Base-by-base conservation (phyloP, 2,113 vertebrate genomes). In the Sebastes fasciatus region DNA sequence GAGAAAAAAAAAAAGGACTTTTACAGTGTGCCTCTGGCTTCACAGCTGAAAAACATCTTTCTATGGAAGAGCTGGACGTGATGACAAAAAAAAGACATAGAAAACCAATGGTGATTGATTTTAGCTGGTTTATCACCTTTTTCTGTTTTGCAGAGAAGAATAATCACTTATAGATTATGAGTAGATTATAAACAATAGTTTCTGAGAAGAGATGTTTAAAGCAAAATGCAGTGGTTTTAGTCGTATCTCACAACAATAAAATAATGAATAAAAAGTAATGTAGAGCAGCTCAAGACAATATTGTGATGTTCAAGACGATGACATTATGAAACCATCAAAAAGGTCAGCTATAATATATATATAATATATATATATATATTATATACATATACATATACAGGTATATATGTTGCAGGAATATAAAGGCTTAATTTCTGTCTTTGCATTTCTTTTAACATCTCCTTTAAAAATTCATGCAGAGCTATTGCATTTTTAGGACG, bases 371-470 rank as follows among this genome's bases (percentile, higher is more conserved):
- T 26, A 26, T 26, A 26, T 26, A 26, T 26, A 26, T 26, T 26
- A 26, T 26, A 26, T 26, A 26, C 26, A 26, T 26, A 26, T 26
- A 26, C 26, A 26, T 26, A 26, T 26, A 26, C 26, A 26, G 26
- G 26, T 63, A 1, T 23, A 45, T 63, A 42, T 52, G 46, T 58
- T 58, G 9, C n/a, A 26, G 43, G 46, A 67, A 68, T 21, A 77
- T 58, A 4, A 70, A 76, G 21, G 7, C 49, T 52, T 77, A 13
- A 46, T 82, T 46, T 69, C 58, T 42, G 4, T 14, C 48, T 71
- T 57, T 46, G 55, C 65, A 61, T 74, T 63, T 49, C 51, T 71
- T 52, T 51, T 40, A 65, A 74, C 46, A 75, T 67, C 19, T 40
- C 8, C 21, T 23, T 66, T 61, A 76, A 83, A 72, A 11, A 65